Evolutionary conservation across 2,113 vertebrate genomes (phyloP).

Genomic region (Gymnogyps californianus): DNA sequence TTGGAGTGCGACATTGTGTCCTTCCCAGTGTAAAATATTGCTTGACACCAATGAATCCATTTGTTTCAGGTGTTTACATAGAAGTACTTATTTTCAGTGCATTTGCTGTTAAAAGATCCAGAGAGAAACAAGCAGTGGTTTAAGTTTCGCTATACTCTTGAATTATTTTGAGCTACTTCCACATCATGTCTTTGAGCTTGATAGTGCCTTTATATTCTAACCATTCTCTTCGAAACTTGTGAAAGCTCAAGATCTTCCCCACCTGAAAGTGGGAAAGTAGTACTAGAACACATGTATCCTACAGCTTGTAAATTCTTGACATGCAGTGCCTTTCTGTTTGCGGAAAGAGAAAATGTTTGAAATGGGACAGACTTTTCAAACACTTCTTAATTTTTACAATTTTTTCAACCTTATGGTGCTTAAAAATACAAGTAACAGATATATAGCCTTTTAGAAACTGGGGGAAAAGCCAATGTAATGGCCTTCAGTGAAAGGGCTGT

Average conservation of each 20-base stretch:
- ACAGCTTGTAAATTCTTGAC: neutral
- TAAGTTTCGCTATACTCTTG: neutral
- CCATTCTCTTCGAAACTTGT: neutral
- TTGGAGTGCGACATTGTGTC: neutral
- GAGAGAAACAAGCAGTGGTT: too few relatives aligned
- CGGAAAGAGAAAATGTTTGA: neutral
- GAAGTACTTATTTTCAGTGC: neutral
- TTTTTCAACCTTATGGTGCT: neutral
- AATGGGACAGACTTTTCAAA: neutral
- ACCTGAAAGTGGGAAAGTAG: neutral
- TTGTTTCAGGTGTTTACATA: neutral
- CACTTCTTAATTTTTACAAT: neutral
- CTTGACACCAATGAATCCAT: too few relatives aligned
- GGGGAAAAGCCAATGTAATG: fast-evolving
- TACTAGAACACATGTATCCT: neutral
- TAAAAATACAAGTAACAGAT: neutral
- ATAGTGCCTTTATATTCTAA: neutral
- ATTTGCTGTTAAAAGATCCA: neutral
- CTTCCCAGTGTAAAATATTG: neutral
- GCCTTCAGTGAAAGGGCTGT: fast-evolving
- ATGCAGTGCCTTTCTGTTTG: neutral
- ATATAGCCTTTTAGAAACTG: neutral
- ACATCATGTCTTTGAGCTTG: neutral
- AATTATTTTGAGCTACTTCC: neutral
- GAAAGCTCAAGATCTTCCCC: neutral